Conservation (phyloP, 2,888 invertebrate species). For the Lycia hirtaria region DNA sequence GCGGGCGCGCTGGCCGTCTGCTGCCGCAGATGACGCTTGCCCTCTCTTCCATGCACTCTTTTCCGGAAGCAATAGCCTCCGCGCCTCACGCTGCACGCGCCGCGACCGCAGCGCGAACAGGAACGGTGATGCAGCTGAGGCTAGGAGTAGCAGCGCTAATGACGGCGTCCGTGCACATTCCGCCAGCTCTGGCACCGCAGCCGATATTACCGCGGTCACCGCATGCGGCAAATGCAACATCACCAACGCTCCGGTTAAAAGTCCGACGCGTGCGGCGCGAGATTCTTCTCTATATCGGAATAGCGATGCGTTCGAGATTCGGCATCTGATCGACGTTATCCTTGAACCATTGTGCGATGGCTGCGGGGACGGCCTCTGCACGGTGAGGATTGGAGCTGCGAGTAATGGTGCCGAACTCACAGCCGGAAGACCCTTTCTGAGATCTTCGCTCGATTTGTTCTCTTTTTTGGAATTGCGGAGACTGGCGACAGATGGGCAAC, state of each 20-base stretch:
- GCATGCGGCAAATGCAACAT: constrained; percentile 90
- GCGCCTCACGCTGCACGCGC: constrained; percentile 84
- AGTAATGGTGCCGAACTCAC: constrained; percentile 83
- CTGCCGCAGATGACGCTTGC: constrained; percentile 83
- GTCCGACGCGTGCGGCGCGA: constrained; percentile 92
- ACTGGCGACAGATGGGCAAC: constrained; percentile 79
- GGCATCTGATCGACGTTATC: constrained; percentile 90
- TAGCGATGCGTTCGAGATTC: constrained; percentile 93
- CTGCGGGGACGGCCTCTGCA: constrained; percentile 73
- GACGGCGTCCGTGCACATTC: constrained; percentile 79
- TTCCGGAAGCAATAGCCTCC: constrained; percentile 70
- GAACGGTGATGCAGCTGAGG: constrained; percentile 89
- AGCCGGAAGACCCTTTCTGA: constrained; percentile 74
- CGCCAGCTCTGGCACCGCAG: constrained; percentile 81
- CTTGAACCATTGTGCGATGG: constrained; percentile 82
- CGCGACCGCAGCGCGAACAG: constrained; percentile 91
- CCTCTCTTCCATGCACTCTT: constrained; percentile 82
- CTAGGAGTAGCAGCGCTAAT: constrained; percentile 84
- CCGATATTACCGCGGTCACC: constrained; percentile 63
- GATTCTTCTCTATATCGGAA: constrained; percentile 95
- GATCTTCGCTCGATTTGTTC: constrained; percentile 72
- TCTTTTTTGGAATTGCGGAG: constrained; percentile 73
- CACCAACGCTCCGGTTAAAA: constrained; percentile 88
- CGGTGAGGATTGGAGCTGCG: constrained; percentile 69
- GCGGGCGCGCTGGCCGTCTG: constrained; percentile 80